Evolutionary conservation across 2,888 invertebrate species (phyloP), one percentile per base, ranked within the genome.

Genomic region (Iphiclides podalirius): DNA sequence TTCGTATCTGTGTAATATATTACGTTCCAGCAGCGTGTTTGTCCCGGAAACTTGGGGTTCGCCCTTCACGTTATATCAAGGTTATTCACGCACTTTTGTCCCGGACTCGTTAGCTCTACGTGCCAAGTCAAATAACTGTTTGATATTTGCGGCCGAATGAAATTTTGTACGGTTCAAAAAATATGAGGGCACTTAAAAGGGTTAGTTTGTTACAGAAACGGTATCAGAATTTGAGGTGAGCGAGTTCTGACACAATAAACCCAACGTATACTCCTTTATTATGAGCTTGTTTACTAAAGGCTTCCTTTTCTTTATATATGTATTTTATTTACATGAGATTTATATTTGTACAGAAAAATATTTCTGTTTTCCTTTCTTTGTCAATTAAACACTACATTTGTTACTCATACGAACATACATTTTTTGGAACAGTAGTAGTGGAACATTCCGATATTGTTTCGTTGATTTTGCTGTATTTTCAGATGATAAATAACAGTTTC

Each of bases 11-110:
- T 40, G 35, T 43, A 54, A 45, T 31, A 42, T 33, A 33, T 54
- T 45, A 55, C 36, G 41, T 34, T 38, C 46, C 50, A 56, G 58
- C 54, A 50, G 51, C 23, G 45, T 52, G 46, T 53, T 53, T 59
- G 52, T 49, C 42, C 50, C 58, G 54, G 56, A 60, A 55, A 60
- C 56, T 57, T 47, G 36, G 50, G 41, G 52, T 52, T 57, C 47
- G 35, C 40, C 55, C 56, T 56, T 57, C 47, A 40, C 48, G 57
- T 61, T 59, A 58, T 40, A 47, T 46, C 39, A 50, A 51, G 48
- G 49, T 48, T 46, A 52, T 20, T 49, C 37, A 33, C 53, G 47
- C 55, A 55, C 53, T 54, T 50, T 52, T 46, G 39, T 31, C 11
- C 23, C 20, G 40, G 38, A 47, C 55, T 63, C 56, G 59, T 59